Percentiles rank a stretch among this genome's conserved stretches.
Conservation (phyloP, 2,113 vertebrate species). For the Urocynchramus pylzowi region DNA sequence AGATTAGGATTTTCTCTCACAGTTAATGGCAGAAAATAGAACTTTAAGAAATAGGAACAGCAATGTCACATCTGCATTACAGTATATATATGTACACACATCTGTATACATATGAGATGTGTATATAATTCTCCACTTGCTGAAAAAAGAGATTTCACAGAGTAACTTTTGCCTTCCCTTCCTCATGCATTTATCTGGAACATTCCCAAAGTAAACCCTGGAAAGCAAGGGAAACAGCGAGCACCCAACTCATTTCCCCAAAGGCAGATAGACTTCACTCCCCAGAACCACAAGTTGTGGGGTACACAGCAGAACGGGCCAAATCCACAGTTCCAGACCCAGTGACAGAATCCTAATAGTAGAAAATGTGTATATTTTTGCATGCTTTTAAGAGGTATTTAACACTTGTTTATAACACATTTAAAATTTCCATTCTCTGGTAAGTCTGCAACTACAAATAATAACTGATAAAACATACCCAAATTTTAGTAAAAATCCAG, state of each 20-base stretch:
- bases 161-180: neutral
- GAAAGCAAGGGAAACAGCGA: neutral
- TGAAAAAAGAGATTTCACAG: neutral
- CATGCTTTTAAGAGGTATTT: neutral
- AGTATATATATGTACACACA: neutral
- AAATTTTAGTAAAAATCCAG: neutral
- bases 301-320: neutral
- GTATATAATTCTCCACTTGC: neutral
- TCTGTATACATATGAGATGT: accelerated
- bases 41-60: neutral
- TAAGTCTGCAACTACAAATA: slow-evolving; percentile 26
- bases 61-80: neutral
- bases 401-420: slow-evolving; percentile 9
- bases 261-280: neutral
- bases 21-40: neutral
- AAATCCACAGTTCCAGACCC: neutral
- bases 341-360: neutral
- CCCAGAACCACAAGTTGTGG: neutral
- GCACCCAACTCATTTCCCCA: neutral
- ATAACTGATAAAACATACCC: neutral
- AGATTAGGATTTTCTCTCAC: neutral
- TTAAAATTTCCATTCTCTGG: slow-evolving; percentile 16
- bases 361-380: neutral
- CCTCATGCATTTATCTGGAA: neutral
- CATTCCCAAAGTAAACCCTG: neutral